These are phyloP conservation scores for Neocloeon triangulifer DNA, from an alignment of 1,140 invertebrate species.

Conservation along the genomic window DNA sequence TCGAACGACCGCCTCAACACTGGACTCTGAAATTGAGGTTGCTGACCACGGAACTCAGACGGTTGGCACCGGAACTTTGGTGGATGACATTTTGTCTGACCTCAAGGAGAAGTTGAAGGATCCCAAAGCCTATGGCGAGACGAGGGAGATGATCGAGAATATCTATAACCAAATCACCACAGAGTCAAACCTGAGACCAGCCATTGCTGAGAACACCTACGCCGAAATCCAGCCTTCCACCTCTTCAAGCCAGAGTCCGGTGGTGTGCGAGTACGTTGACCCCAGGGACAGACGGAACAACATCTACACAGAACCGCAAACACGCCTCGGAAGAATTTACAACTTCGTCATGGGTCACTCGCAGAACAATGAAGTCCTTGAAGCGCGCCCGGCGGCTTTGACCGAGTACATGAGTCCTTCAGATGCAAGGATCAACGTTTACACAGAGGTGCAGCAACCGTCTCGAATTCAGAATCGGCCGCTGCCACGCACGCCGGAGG, in stretches of 20 bases:
- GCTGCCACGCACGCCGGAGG: constrained; percentile 18
- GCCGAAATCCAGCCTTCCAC: constrained; percentile 11
- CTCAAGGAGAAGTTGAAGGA: constrained; percentile 42
- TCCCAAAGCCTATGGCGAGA: constrained; percentile 45
- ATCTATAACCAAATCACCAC: constrained; percentile 54
- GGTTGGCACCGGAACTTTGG: constrained; percentile 44
- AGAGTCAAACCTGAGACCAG: constrained; percentile 14
- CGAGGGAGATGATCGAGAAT: constrained; percentile 52
- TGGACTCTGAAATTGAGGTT: no score
- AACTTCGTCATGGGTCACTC: neutral
- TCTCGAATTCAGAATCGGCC: no score
- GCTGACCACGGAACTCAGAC: no score
- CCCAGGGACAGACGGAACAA: constrained; percentile 23
- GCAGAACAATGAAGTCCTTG: constrained; percentile 13
- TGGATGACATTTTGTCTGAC: constrained; percentile 42
- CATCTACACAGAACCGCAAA: constrained; percentile 23
- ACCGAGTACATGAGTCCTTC: constrained; percentile 44
- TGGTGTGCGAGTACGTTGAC: constrained; percentile 25
- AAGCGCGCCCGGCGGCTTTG: constrained; percentile 18
- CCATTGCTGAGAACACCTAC: constrained; percentile 9
- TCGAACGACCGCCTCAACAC: no score
- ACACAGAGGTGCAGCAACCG: constrained; percentile 46
- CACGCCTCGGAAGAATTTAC: constrained; percentile 8
- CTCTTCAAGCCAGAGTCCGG: constrained; percentile 19
- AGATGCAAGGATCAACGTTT: constrained; percentile 29